Base-by-base conservation (phyloP, 2,888 invertebrate genomes). In the Syrista parreyssii region DNA sequence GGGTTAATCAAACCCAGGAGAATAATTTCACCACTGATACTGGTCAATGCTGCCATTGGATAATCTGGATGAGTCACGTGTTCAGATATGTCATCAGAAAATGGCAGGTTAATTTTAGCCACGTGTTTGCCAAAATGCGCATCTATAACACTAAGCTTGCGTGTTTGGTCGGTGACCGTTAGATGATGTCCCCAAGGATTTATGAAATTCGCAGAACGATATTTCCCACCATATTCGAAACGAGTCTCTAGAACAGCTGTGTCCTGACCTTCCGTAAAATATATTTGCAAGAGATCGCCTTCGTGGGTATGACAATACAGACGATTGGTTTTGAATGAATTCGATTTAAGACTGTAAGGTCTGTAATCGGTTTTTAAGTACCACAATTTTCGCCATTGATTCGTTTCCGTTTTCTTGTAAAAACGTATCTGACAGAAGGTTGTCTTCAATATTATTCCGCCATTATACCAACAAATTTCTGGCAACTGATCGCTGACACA, bases 401-500 rank as follows among this genome's bases (percentile, higher is more conserved):
- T 82, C 1, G 76, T 34, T 0, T 83, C 55, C 1, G 78, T 68
- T 40, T 84, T 85, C 40, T 73, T 78, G 78, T 85, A 91, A 69
- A 83, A 91, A 0, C 88, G 86, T 0, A 91, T 87, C 72, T 91
- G 89, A 68, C 89, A 89, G 76, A 87, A 89, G 0, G 89, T 89
- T 0, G 90, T 90, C 30, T 86, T 86, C 1, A 91, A 77, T 0
- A 91, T 69, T 11, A 91, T 86, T 12, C 90, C 90, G 35, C 79
- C 84, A 1, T 80, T 83, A 68, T 87, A 89, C 90, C 91, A 91
- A 36, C 85, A 84, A 23, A 90, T 78, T 0, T 80, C 75, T 1
- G 90, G 85, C 0, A 81, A 72, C 55, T 89, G 88, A 34, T 85
- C 69, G 0, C 89, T 86, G 11, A 68, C 0, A 75, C 88, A 88